Evolutionary conservation across 2,888 invertebrate genomes (phyloP).

Genomic region (Andrena haemorrhoa): DNA sequence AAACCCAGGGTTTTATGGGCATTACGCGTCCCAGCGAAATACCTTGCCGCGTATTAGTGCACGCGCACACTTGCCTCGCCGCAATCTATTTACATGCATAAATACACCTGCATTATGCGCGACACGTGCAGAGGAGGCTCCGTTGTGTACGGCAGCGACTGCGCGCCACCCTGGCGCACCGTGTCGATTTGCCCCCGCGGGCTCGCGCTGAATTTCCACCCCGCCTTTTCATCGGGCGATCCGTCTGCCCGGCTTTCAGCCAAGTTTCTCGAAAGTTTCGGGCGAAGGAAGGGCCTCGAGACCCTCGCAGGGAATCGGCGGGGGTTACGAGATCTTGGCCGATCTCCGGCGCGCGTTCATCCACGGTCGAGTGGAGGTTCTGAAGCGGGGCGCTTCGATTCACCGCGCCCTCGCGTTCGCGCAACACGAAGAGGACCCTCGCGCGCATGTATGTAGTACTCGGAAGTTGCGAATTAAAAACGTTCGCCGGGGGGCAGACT

Average conservation of each 20-base stretch:
- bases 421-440: slow-evolving; percentile 3
- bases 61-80: slow-evolving; percentile 23
- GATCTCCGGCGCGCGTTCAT: slow-evolving; percentile 2
- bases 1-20: slow-evolving; percentile 75
- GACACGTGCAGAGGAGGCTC: slow-evolving; percentile 33
- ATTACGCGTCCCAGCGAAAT: slow-evolving; percentile 69
- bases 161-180: neutral
- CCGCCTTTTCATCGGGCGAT: neutral
- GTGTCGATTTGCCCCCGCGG: slow-evolving; percentile 12
- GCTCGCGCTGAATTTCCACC: neutral
- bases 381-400: slow-evolving; percentile 2
- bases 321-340: neutral
- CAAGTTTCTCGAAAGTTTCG: slow-evolving; percentile 17
- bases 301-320: slow-evolving; percentile 1
- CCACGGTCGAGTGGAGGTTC: neutral
- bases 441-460: neutral
- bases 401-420: neutral
- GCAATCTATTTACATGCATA: slow-evolving; percentile 66
- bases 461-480: slow-evolving; percentile 58
- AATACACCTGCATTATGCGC: slow-evolving; percentile 64
- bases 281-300: neutral
- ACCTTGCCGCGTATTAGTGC: slow-evolving; percentile 41
- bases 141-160: neutral
- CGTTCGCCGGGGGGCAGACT: slow-evolving; percentile 31
- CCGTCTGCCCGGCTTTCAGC: neutral